Conservation (phyloP, 2,113 vertebrate species). For the Rostratula benghalensis region DNA sequence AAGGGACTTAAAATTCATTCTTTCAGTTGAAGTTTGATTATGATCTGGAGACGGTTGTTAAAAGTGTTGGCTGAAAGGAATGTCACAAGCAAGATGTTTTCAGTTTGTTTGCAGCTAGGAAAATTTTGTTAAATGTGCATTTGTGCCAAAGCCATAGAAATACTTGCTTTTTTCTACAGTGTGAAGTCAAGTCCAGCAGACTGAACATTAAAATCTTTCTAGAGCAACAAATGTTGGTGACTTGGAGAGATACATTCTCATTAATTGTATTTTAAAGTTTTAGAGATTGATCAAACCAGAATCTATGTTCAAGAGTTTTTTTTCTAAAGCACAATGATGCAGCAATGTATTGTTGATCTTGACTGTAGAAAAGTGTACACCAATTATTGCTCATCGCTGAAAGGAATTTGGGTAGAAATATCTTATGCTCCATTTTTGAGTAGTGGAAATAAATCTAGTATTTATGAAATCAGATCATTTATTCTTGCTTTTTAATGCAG, state of each 20-base stretch:
- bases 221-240: background rate
- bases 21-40: background rate
- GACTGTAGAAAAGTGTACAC: background rate
- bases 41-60: background rate
- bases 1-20: background rate
- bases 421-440: conserved; percentile 18
- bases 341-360: background rate
- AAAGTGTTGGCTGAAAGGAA: background rate
- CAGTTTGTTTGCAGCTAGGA: background rate
- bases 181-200: background rate
- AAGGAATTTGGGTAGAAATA: conserved; percentile 14
- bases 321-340: background rate
- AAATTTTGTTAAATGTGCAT: background rate
- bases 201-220: background rate
- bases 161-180: background rate
- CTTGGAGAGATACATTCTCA: background rate
- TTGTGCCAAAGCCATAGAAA: background rate
- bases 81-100: background rate
- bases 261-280: background rate
- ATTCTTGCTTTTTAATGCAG: background rate
- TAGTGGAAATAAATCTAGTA: conserved; percentile 26
- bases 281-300: background rate
- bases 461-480: conserved; percentile 19
- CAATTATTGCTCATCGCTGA: background rate
- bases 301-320: background rate